Conservation (phyloP, 2,113 vertebrate species). For the Tachysurus fulvidraco region DNA sequence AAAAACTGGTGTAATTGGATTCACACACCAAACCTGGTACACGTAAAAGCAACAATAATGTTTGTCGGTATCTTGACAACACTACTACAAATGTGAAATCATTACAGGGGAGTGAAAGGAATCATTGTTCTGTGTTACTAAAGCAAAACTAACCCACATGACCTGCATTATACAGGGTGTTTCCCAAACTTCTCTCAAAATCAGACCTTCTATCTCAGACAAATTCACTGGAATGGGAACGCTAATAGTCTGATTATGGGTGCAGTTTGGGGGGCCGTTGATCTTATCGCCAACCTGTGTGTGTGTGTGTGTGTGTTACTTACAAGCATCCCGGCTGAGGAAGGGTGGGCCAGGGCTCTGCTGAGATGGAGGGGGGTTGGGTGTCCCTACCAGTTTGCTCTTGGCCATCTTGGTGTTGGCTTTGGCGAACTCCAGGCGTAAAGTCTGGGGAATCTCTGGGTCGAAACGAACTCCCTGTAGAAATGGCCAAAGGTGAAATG, state of each 20-base stretch:
- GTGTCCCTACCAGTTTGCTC: conserved; percentile 94
- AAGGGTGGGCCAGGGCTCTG: conserved; percentile 92
- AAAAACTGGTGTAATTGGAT: not conserved
- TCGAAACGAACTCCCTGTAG: conserved; percentile 93
- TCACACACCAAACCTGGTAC: not conserved
- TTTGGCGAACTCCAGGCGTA: conserved; percentile 95
- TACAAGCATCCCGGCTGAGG: conserved; percentile 95
- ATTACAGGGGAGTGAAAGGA: not conserved
- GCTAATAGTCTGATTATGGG: conserved; percentile 27
- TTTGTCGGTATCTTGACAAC: not conserved
- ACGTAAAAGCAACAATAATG: not conserved
- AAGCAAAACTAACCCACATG: conserved; percentile 12
- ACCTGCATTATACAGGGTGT: not conserved
- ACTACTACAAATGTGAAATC: conserved; percentile 1
- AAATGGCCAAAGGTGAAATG: conserved; percentile 3
- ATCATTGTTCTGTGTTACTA: conserved; percentile 20
- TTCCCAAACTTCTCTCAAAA: not conserved
- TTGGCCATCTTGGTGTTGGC: conserved; percentile 99
- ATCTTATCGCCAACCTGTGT: conserved; percentile 31
- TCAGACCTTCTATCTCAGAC: conserved; percentile 17
- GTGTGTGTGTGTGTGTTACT: conserved; percentile 66
- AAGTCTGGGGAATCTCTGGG: conserved; percentile 95
- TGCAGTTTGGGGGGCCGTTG: conserved; percentile 7
- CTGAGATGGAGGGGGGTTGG: conserved; percentile 88
- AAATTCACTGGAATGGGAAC: conserved; percentile 14